Base-by-base conservation (phyloP, 1,140 invertebrate species). In the Metaphire vulgaris region DNA sequence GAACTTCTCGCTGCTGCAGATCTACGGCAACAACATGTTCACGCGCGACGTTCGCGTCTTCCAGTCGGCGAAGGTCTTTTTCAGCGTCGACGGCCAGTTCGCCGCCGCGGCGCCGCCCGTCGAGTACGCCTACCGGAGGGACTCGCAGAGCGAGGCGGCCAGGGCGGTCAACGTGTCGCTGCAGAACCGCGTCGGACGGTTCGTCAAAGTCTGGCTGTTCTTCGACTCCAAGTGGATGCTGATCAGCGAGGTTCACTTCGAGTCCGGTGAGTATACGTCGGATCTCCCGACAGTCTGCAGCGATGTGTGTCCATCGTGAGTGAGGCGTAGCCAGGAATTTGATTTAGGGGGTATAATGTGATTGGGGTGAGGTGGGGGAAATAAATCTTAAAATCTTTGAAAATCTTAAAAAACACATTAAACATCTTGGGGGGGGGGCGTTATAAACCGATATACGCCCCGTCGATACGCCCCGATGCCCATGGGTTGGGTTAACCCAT, bases 221-320 rank as follows among this genome's bases (percentile, higher is more conserved):
- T 96, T 96, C 85, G 90, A 92, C 6, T 89, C 92, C 1, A 89
- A 90, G 73, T 96, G 93, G 93, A 92, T 97, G 78, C 90, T 97
- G 85, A 90, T 97, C 81, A 94, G 92, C 85, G 94, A 96, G 87
- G 89, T 96, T 69, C 77, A 81, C 33, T 87, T 88, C 77, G 79
- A 80, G 21, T 87, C 85, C 69, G 80, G 83, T 85, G 21, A 56
- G 41, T 21, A n/a, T 56, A 6, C n/a, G n/a, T n/a, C n/a, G n/a
- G n/a, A n/a, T n/a, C n/a, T n/a, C n/a, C n/a, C n/a, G n/a, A n/a
- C n/a, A n/a, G n/a, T n/a, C n/a, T n/a, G n/a, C n/a, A n/a, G n/a
- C n/a, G n/a, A n/a, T n/a, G n/a, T n/a, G n/a, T n/a, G n/a, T n/a
- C n/a, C n/a, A n/a, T n/a, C n/a, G n/a, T n/a, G n/a, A n/a, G n/a